Evolutionary conservation across 2,797 vertebrate genomes (phyloP), one percentile per base, ranked within the genome.

Genomic region (Lateolabrax maculatus): DNA sequence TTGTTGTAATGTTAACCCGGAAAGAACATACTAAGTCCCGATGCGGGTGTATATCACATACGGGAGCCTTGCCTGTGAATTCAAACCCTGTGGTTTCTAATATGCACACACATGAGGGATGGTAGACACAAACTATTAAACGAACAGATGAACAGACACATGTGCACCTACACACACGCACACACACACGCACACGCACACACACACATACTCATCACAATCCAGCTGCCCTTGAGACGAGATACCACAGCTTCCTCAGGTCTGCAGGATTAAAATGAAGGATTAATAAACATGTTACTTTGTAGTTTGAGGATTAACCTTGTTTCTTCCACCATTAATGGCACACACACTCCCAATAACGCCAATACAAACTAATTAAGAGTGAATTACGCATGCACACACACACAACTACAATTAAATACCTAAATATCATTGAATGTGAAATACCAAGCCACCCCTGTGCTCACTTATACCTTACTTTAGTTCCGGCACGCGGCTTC

Each of bases 1-100:
- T 92, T 93, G 93, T 93, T 92, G 92, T 91, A 95, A 94, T 89
- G 91, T 93, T 94, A 94, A 94, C 92, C 94, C 82, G 82, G 67
- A 86, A 93, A 90, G 88, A 93, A 93, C 86, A 89, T 80, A 83
- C 84, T 53, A 81, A 84, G 84, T 90, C 88, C 84, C 74, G 61
- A 68, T 82, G 66, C 60, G 39, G 70, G 83, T 15, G 49, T 94
- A 89, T 90, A 92, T 94, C 90, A 92, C 67, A 63, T 67, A 80
- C 57, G 58, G 77, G 76, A 84, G 84, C 67, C 52, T 77, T 75
- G 78, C 67, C 82, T 82, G 70, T 70, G 69, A 80, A 83, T 78
- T 80, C 60, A 75, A 72, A 71, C 71, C 83, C 80, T 57, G 82
- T 36, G 69, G 83, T 88, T 91, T 92, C 63, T 84, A 85, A 91